These are phyloP conservation scores for Sebastiscus albofasciatus DNA, from an alignment of 2,797 vertebrate species.

Conservation along the genomic window DNA sequence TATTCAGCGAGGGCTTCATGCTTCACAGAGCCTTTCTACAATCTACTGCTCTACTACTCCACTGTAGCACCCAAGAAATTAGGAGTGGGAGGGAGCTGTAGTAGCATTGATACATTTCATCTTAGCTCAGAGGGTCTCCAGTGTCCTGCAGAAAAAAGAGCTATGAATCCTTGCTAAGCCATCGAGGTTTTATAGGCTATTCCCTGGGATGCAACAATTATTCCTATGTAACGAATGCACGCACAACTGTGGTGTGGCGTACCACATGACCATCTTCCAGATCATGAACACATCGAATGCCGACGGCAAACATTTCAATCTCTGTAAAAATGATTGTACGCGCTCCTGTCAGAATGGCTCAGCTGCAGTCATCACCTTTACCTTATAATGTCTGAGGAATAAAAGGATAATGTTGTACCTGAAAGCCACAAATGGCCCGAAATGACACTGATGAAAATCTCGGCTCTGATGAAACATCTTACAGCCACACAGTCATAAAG, in stretches of 20 bases:
- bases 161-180: constrained; percentile 35
- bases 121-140: constrained; percentile 39
- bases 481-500: constrained; percentile 31
- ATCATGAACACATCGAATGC: constrained; percentile 62
- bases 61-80: constrained; percentile 62
- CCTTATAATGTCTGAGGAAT: background rate
- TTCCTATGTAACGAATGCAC: constrained; percentile 55
- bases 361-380: constrained; percentile 20
- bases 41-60: constrained; percentile 44
- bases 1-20: constrained; percentile 68
- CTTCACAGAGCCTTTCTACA: constrained; percentile 64
- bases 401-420: constrained; percentile 21
- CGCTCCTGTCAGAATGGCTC: constrained; percentile 7
- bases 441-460: constrained; percentile 53
- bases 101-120: constrained; percentile 63
- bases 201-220: constrained; percentile 60
- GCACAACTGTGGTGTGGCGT: constrained; percentile 16
- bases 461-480: constrained; percentile 33
- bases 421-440: constrained; percentile 44
- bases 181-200: constrained; percentile 51
- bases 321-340: constrained; percentile 26
- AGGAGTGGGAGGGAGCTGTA: constrained; percentile 39
- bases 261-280: constrained; percentile 37
- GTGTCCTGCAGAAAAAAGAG: constrained; percentile 22
- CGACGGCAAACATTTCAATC: constrained; percentile 52